Base-by-base conservation (phyloP, 2,797 vertebrate species). In the Rhinophrynus dorsalis region DNA sequence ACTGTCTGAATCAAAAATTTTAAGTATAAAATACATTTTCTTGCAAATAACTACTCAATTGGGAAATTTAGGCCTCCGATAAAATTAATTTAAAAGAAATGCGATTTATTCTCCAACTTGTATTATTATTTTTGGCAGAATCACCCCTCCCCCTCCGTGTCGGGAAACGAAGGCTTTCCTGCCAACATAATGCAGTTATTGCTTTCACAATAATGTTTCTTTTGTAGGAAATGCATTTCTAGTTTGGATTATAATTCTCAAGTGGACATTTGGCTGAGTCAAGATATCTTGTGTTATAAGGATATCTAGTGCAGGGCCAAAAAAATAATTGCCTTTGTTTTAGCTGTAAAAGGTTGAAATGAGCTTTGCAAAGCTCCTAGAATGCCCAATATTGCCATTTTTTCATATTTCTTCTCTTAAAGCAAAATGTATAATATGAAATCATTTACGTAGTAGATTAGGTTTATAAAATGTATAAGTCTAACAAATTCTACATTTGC, bases 141-240 rank as follows among this genome's bases (percentile, higher is more conserved):
- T 59, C 20, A 65, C 33, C 40, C 35, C 44, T 47, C n/a, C n/a
- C n/a, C 33, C 42, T 52, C 15, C 5, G 24, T 73, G 57, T 65
- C 54, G 68, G 68, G 68, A 72, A 72, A 72, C 51, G 24, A 72
- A 72, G 61, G 60, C 56, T 37, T 59, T 66, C 62, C 54, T 73
- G 69, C 54, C 54, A 73, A 66, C 54, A 73, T 59, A 59, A 65
- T 65, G 29, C 38, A 73, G 54, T 73, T 59, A 44, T 47, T 51
- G 61, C 35, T 57, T 45, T 44, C n/a, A 65, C 11, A 73, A 73
- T 58, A 57, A 52, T 65, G 68, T 64, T 58, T 45, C 37, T 20
- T 72, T 59, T 59, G 54, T 50, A 66, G 54, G 26, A 59, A 66
- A 73, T 66, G 44, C 37, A 59, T 73, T 73, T 73, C 62, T 9